Base-by-base conservation (phyloP, 2,113 vertebrate genomes). In the Serilophus lunatus region DNA sequence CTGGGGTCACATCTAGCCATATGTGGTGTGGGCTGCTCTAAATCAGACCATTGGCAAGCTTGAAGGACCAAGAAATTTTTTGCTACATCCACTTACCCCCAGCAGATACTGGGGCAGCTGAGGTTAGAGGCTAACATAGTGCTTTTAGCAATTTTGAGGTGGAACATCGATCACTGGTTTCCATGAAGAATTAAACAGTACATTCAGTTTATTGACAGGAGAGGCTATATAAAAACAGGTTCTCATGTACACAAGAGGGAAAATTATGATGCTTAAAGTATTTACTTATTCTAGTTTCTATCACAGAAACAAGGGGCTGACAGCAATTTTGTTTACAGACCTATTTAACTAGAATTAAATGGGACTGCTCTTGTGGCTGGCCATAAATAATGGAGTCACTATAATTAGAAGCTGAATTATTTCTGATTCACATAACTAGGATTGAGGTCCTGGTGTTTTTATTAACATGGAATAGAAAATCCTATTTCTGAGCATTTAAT, bases 81-180 rank as follows among this genome's bases (percentile, higher is more conserved):
- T 93, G 80, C 83, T 94, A 18, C 88, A 92, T 75, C 95, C 94
- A 96, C 95, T 97, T 96, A 92, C 95, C 96, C 96, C 91, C 88
- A 92, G 80, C 60, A 95, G 95, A 86, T 91, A 83, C 64, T 49
- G 76, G 91, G 92, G 76, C 95, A 92, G 86, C 82, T 51, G 69
- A 90, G 92, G 94, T 95, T 94, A 95, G 88, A 91, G 95, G 91
- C 92, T 91, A 94, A 53, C 22, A 6, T 25, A n/a, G 86, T 1
- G 24, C 76, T 93, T 12, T 68, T 16, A 81, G 80, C 60, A 56
- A 40, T 71, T 93, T 71, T 18, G 51, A 75, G 92, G 51, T 78
- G 64, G 76, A 88, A 68, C 88, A 92, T 71, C 3, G 6, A 90
- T 93, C 95, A 94, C 47, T 19, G 74, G 51, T 90, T 88, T 86